Percentiles rank a stretch among this genome's conserved stretches.
Conservation (phyloP, 2,888 invertebrate species). For the Eledona agricola region DNA sequence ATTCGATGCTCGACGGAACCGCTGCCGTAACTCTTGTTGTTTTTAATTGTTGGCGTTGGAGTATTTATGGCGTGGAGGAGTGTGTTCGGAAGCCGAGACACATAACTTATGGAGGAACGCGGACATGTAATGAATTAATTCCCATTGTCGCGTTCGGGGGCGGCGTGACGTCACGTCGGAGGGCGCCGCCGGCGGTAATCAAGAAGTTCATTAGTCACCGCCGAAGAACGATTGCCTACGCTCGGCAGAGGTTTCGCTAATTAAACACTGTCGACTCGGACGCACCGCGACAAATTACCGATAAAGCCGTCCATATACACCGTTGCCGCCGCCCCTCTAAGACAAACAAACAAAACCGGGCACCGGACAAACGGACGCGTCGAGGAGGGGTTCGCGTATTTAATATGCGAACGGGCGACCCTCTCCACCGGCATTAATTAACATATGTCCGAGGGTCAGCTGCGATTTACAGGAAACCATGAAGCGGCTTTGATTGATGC, state of each 20-base stretch:
- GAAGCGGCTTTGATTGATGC: constrained; percentile 46
- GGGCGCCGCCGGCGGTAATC: constrained; percentile 55
- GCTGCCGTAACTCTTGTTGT: constrained; percentile 33
- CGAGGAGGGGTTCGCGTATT: constrained; percentile 46
- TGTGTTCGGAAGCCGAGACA: constrained; percentile 36
- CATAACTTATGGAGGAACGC: constrained; percentile 43
- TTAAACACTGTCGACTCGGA: constrained; percentile 58
- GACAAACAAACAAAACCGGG: constrained; percentile 29
- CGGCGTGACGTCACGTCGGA: constrained; percentile 42
- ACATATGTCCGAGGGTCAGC: constrained; percentile 49
- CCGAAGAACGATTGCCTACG: constrained; percentile 61
- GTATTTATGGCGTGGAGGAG: constrained; percentile 34
- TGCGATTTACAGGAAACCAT: constrained; percentile 47
- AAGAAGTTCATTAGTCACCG: constrained; percentile 63
- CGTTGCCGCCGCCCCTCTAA: constrained; percentile 9
- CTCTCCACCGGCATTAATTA: constrained; percentile 45
- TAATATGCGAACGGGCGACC: constrained; percentile 48
- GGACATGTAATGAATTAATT: constrained; percentile 59
- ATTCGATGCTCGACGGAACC: constrained; percentile 17
- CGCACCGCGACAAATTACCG: constrained; percentile 31
- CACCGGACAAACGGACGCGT: constrained; percentile 39
- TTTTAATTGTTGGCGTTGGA: constrained; percentile 36
- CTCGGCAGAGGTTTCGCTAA: constrained; percentile 59
- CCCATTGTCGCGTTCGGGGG: constrained; percentile 56
- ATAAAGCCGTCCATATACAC: too few relatives aligned